Conservation (phyloP, 2,113 vertebrate genomes). For the Thamnophis sirtalis region DNA sequence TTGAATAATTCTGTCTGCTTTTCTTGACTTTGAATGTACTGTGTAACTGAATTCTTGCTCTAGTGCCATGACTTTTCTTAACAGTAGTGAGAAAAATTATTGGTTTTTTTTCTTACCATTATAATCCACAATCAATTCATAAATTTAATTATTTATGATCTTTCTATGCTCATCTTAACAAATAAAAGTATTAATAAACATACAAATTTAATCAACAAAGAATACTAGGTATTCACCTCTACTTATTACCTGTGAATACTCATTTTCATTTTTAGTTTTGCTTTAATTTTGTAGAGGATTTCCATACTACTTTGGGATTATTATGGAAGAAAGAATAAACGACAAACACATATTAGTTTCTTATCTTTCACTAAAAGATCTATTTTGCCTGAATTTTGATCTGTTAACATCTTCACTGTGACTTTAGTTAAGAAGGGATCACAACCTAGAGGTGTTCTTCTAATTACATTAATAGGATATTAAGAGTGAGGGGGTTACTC, state of each 20-base stretch:
- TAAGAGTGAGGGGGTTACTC: not conserved
- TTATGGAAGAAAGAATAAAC: not conserved
- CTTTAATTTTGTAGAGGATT: not conserved
- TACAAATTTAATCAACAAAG: not conserved
- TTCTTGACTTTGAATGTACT: not conserved
- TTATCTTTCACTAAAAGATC: not conserved
- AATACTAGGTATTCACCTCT: not conserved
- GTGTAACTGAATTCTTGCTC: not conserved
- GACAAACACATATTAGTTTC: not conserved
- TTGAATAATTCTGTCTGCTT: not conserved
- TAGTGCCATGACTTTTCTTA: not conserved
- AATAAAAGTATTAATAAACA: not conserved
- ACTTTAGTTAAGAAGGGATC: not conserved
- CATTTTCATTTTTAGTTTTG: not conserved
- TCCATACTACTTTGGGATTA: not conserved
- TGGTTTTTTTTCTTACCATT: not conserved
- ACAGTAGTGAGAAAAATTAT: not conserved
- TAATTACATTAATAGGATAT: not conserved
- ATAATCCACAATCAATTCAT: not conserved
- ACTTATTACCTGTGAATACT: not conserved
- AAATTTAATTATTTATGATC: not conserved
- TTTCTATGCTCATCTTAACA: not conserved
- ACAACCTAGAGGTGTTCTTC: not conserved
- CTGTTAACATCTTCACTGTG: not conserved
- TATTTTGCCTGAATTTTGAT: not conserved